Percentiles rank a stretch among this genome's conserved stretches.
Conservation (phyloP, 2,888 invertebrate genomes). For the Drosophila nigritarsus region DNA sequence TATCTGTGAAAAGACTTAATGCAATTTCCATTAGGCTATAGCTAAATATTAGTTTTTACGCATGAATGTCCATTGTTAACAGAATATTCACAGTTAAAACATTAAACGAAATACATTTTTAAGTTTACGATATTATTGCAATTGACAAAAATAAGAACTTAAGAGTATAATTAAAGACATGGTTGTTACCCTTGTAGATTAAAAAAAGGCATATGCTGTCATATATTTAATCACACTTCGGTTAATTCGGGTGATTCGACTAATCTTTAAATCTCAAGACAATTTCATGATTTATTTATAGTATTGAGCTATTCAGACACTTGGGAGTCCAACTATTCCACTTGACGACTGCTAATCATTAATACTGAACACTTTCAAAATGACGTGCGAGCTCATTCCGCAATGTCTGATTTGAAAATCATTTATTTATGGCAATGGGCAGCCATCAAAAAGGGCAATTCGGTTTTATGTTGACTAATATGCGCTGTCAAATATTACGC, state of each 20-base stretch:
- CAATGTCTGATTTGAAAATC: conserved; percentile 77
- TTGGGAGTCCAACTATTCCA: conserved; percentile 34
- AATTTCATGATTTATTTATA: conserved; percentile 34
- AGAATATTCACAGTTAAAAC: not conserved
- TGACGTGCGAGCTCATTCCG: conserved; percentile 26
- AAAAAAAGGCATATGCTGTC: not conserved
- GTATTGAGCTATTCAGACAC: conserved; percentile 11
- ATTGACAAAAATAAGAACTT: not conserved
- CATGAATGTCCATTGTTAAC: not conserved
- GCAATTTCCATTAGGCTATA: not conserved
- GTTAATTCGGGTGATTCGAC: not conserved
- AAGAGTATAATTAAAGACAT: not conserved
- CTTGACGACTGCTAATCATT: conserved; percentile 53
- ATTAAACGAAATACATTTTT: not conserved
- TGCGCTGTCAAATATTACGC: conserved; percentile 48
- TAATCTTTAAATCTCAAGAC: not conserved
- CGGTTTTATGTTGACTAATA: conserved; percentile 51
- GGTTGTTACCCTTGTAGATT: not conserved
- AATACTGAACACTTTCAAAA: conserved; percentile 35
- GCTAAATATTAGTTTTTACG: not conserved
- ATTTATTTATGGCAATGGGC: conserved; percentile 69
- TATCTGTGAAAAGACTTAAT: not conserved
- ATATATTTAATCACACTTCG: not conserved
- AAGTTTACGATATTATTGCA: not conserved
- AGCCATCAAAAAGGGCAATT: conserved; percentile 50